These are phyloP conservation scores for Aptenodytes patagonicus DNA, from an alignment of 2,113 vertebrate genomes.

Conservation along the genomic window DNA sequence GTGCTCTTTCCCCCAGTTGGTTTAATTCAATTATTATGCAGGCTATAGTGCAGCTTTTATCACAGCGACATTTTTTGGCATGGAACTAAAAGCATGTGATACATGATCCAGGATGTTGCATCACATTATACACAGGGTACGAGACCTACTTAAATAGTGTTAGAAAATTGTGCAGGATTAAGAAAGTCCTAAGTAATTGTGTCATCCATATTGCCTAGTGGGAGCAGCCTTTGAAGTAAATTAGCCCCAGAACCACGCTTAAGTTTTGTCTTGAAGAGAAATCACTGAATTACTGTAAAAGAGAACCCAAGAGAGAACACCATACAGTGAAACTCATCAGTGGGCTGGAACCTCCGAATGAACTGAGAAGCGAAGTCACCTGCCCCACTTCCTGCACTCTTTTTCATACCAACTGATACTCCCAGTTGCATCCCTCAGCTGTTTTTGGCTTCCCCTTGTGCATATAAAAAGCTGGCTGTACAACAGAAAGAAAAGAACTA, in stretches of 20 bases:
- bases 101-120: accelerated
- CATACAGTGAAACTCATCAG: not conserved
- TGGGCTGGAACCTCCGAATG: not conserved
- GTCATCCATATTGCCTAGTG: not conserved
- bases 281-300: not conserved
- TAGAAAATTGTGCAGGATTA: not conserved
- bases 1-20: not conserved
- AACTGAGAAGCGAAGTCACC: not conserved
- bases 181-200: not conserved
- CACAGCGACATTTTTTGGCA: not conserved
- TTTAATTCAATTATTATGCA: not conserved
- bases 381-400: not conserved
- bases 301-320: not conserved
- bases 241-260: not conserved
- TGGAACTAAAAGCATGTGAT: not conserved
- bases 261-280: not conserved
- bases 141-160: not conserved
- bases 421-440: not conserved
- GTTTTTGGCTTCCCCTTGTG: not conserved
- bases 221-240: not conserved
- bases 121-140: not conserved
- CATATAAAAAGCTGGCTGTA: not conserved
- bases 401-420: not conserved
- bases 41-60: not conserved
- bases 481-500: not conserved